Evolutionary conservation across 2,797 vertebrate species (phyloP).

Genomic region (Margarornis squamiger): DNA sequence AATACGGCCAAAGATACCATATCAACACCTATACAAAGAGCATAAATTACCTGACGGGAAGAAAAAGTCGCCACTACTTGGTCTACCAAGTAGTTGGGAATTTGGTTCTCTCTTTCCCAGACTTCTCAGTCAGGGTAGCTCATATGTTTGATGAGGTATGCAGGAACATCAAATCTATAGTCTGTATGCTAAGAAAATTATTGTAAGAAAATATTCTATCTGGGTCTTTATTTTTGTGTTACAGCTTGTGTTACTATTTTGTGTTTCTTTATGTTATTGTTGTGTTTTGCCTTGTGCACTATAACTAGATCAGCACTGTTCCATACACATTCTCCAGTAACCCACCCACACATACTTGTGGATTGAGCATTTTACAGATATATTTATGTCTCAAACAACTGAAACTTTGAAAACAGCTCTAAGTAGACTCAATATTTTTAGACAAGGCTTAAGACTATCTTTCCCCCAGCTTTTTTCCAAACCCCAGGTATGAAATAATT

Average conservation of each 20-base stretch:
- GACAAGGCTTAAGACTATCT: neutral
- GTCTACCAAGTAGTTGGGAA: neutral
- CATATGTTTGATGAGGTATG: neutral
- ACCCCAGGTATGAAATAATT: neutral
- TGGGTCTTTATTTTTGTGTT: neutral
- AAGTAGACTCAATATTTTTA: neutral
- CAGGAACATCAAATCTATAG: neutral
- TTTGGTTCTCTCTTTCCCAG: neutral
- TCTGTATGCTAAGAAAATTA: neutral
- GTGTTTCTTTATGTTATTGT: neutral
- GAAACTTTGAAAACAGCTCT: neutral
- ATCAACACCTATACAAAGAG: neutral
- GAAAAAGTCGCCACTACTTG: neutral
- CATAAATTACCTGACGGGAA: neutral
- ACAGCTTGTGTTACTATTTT: neutral
- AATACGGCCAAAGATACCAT: neutral
- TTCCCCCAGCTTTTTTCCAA: neutral
- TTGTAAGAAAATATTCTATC: neutral
- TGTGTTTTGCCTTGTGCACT: neutral
- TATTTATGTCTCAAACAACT: neutral
- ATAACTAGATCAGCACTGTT: neutral
- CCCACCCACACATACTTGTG: rapidly evolving
- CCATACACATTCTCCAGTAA: neutral
- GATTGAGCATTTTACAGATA: neutral
- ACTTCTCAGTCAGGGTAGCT: neutral